A percentile compares a stretch with the other conserved stretches of the same genome.
Conservation (phyloP, 2,888 invertebrate genomes). For the Mythimna vitellina region DNA sequence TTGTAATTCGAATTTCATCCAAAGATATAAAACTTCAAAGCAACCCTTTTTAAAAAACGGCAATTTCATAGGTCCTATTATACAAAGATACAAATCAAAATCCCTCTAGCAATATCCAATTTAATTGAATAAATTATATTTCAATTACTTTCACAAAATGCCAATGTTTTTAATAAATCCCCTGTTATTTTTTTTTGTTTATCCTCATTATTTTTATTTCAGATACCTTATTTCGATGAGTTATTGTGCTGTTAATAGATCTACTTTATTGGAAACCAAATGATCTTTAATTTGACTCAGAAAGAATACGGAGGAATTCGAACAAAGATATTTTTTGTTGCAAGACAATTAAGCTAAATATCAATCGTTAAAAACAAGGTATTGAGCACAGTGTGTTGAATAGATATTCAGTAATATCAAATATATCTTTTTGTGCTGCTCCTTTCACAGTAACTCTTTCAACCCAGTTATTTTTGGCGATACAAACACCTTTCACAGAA, state of each 20-base stretch:
- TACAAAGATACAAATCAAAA: too few relatives aligned
- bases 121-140: constrained; percentile 30
- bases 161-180: constrained; percentile 49
- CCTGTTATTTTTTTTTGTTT: neutral
- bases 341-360: neutral
- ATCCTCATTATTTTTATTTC: constrained; percentile 20
- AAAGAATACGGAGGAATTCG: neutral
- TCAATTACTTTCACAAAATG: constrained; percentile 40
- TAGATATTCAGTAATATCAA: neutral
- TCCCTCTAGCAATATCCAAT: constrained; percentile 10
- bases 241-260: neutral
- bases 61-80: too few relatives aligned
- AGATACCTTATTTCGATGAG: neutral
- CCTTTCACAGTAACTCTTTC: neutral
- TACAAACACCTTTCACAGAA: constrained; percentile 3
- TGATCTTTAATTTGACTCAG: neutral
- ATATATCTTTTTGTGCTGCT: neutral
- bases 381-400: too few relatives aligned
- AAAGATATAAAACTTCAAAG: too few relatives aligned
- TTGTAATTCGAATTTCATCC: too few relatives aligned
- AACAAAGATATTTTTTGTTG: neutral
- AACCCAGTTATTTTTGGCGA: neutral
- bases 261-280: neutral
- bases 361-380: neutral
- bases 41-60: too few relatives aligned